Evolutionary conservation across 2,888 invertebrate species (phyloP), one percentile per base, ranked within the genome.

Genomic region (Caenorhabditis sp.): DNA sequence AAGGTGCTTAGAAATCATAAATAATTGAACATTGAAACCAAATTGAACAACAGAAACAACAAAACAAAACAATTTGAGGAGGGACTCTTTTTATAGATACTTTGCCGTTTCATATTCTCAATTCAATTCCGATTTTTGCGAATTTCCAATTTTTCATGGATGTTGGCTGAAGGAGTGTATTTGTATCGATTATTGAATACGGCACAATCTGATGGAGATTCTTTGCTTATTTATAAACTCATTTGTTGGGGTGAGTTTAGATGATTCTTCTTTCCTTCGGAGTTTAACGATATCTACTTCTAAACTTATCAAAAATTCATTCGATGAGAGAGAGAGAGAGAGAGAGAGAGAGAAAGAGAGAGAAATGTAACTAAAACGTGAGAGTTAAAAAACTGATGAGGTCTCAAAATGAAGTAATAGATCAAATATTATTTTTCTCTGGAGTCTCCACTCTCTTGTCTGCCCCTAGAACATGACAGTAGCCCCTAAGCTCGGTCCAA

Each of bases 81-180:
- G 31, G 19, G 24, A 53, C 14, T n/a, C n/a, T 19, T 31, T 27
- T 67, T 82, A 49, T 69, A 84, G 83, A 61, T 82, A 1, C 69
- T 75, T 58, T 86, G 86, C 63, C 81, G 86, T 0, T 49, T 87
- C 8, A 61, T 84, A 37, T 86, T 84, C 74, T 71, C 77, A 8
- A 61, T 84, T 14, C 86, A 87, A 61, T 71, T 85, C 5, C 78
- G 86, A 0, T 90, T 89, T 77, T 88, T 87, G 27, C 88, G 90
- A 43, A 82, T 90, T 62, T 88, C 88, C 50, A 89, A 89, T 67
- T 90, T 90, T 84, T 87, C 89, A 81, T 90, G 90, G 90, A 90
- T 90, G 90, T 88, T 90, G 58, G 84, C 83, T 19, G 89, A 90
- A 79, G 90, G 76, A 27, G 89, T 89, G 68, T 90, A 90, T 80